A percentile compares a stretch with the other conserved stretches of the same genome.
Evolutionary conservation across 2,113 vertebrate species (phyloP).

Genomic region (Lucifuga dentata): DNA sequence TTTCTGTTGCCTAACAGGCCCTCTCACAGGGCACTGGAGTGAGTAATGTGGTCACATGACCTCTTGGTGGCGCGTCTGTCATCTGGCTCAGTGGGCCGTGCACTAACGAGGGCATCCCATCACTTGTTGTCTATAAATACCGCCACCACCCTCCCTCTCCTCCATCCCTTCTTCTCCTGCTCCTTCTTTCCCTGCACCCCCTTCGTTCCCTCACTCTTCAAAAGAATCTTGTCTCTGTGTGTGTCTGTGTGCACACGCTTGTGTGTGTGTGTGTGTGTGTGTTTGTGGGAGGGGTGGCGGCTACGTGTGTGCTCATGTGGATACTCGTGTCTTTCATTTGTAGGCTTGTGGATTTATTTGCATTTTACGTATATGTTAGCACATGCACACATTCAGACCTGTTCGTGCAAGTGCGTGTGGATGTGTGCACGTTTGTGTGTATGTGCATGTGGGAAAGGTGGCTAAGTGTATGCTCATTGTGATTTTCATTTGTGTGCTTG

Average conservation of each 20-base stretch:
- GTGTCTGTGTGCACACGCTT: constrained; percentile 17
- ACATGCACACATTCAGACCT: neutral
- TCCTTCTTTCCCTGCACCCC: constrained; percentile 20
- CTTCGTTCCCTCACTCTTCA: constrained; percentile 45
- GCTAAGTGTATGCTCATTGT: too few relatives aligned
- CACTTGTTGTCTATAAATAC: constrained; percentile 85
- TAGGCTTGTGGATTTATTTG: constrained; percentile 9
- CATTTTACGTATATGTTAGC: constrained; percentile 7
- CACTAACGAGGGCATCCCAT: constrained; percentile 82
- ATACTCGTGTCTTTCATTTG: constrained; percentile 19
- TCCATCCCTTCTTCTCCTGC: constrained; percentile 30
- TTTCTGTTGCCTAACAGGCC: constrained; percentile 42
- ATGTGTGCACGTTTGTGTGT: too few relatives aligned
- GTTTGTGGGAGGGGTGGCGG: too few relatives aligned
- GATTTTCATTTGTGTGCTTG: constrained; percentile 26
- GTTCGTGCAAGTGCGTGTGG: too few relatives aligned
- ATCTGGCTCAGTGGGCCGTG: constrained; percentile 80
- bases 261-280: constrained; percentile 7
- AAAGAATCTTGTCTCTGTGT: constrained; percentile 43
- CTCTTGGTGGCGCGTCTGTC: constrained; percentile 75
- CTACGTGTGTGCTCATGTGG: constrained; percentile 20
- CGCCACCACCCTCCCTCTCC: constrained; percentile 58
- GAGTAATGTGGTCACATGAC: constrained; percentile 83
- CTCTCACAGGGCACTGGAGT: constrained; percentile 69
- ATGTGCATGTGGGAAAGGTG: constrained; percentile 29